Evolutionary conservation across 2,888 invertebrate genomes (phyloP).

Genomic region (Prenolepis imparis): DNA sequence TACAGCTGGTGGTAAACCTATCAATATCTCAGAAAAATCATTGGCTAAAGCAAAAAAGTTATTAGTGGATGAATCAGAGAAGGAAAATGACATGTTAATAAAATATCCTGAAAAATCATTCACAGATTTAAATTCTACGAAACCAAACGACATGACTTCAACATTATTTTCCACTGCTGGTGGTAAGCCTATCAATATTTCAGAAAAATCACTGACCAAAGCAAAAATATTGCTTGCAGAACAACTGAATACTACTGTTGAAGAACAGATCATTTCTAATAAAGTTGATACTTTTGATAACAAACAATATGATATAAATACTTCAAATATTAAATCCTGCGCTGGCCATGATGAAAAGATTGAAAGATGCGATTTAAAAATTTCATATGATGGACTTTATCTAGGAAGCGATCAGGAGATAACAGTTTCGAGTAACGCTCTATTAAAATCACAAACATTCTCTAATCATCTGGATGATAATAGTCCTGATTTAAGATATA

Average conservation of each 20-base stretch:
- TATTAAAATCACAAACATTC: slow-evolving; percentile 43
- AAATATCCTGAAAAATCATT: neutral
- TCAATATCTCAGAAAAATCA: neutral
- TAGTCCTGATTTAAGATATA: neutral
- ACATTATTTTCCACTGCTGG: neutral
- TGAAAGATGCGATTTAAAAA: neutral
- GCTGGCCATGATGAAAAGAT: slow-evolving; percentile 7
- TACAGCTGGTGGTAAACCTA: neutral
- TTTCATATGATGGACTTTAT: slow-evolving; percentile 11
- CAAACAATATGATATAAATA: neutral
- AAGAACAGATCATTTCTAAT: neutral
- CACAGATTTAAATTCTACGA: neutral
- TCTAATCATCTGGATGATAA: slow-evolving; percentile 10
- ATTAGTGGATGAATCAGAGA: slow-evolving; percentile 41
- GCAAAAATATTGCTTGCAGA: slow-evolving; percentile 39
- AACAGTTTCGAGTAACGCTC: slow-evolving; percentile 26
- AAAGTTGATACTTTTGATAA: slow-evolving; percentile 15
- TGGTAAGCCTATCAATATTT: neutral
- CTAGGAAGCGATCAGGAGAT: slow-evolving; percentile 18
- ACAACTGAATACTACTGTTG: neutral
- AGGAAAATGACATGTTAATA: neutral
- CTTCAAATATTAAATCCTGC: slow-evolving; percentile 28
- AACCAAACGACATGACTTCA: neutral
- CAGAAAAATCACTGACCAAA: slow-evolving; percentile 33
- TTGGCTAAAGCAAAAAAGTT: slow-evolving; percentile 31